Conservation (phyloP, 2,113 vertebrate species). For the Platichthys stellatus region DNA sequence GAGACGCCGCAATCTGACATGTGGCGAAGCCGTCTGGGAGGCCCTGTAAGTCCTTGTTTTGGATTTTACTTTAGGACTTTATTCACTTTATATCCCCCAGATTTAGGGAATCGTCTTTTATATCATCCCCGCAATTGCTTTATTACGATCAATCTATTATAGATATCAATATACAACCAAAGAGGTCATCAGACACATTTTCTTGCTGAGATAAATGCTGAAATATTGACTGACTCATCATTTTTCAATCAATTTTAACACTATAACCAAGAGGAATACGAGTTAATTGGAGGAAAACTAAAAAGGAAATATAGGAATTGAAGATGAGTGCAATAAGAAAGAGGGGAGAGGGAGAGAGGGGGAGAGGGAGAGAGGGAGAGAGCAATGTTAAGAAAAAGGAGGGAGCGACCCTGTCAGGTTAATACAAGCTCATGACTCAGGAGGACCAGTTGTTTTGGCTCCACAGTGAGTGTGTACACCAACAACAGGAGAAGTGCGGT, state of each 20-base stretch:
- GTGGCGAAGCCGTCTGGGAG: not conserved
- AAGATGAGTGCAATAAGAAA: not conserved
- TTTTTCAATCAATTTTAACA: not conserved
- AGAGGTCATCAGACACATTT: not conserved
- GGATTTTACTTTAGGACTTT: not conserved
- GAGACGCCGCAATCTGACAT: not conserved
- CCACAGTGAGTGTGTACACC: conserved; percentile 9
- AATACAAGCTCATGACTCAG: conserved; percentile 34
- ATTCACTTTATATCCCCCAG: no score
- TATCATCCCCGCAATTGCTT: no score
- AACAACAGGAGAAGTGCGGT: conserved; percentile 10
- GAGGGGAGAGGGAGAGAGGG: not conserved
- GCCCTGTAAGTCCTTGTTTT: not conserved
- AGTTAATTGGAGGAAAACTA: not conserved
- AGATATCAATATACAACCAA: not conserved
- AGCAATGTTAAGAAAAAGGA: not conserved
- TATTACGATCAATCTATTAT: no score
- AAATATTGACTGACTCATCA: no score
- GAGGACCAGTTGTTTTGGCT: conserved; percentile 50
- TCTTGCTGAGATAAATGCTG: no score
- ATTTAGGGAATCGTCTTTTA: no score
- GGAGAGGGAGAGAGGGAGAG: not conserved
- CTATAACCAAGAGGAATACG: not conserved
- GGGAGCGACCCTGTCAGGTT: conserved; percentile 35
- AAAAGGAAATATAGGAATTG: not conserved